Percentiles rank a stretch among this genome's conserved stretches.
phyloP scores from a whole-genome alignment of 2,797 vertebrate genomes.

The Phyllotis vaccarum region DNA sequence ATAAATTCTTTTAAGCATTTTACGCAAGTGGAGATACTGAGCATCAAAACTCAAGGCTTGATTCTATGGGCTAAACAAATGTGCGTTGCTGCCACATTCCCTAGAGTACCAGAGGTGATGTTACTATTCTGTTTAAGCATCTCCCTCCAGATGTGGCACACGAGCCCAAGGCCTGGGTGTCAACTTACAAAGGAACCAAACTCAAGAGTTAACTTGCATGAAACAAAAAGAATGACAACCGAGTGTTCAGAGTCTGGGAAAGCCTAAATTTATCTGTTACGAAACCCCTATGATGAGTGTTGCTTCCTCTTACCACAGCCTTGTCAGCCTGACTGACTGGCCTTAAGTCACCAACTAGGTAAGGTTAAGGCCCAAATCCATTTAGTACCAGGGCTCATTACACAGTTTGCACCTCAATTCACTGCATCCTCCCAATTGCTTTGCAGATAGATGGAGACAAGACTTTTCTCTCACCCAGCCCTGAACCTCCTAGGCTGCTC shows the following conservation, averaged over 20 bases:
- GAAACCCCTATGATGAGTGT: constrained; percentile 27
- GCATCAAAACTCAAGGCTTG: constrained; percentile 40
- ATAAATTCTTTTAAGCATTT: constrained; percentile 34
- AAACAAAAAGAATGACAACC: not conserved
- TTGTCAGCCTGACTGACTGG: constrained; percentile 8
- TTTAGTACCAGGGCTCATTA: constrained; percentile 25
- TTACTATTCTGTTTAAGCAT: constrained; percentile 51
- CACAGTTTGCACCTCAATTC: not conserved
- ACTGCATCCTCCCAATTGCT: constrained; percentile 18
- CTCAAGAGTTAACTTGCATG: constrained; percentile 14
- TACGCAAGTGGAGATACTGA: not conserved
- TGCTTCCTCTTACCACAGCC: constrained; percentile 7
- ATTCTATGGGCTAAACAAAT: constrained; percentile 42
- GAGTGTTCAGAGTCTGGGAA: not conserved
- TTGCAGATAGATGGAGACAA: not conserved
- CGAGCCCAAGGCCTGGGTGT: not conserved
- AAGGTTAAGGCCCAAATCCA: not conserved
- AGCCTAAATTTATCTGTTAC: not conserved
- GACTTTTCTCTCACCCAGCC: constrained; percentile 9
- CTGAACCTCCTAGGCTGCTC: not conserved
- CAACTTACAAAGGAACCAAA: constrained; percentile 6
- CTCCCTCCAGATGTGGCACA: constrained; percentile 34
- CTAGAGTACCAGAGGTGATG: too few relatives aligned
- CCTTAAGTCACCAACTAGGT: not conserved
- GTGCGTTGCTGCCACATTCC: not conserved